Conservation (phyloP, 1,140 invertebrate species). For the Theocolax elegans region DNA sequence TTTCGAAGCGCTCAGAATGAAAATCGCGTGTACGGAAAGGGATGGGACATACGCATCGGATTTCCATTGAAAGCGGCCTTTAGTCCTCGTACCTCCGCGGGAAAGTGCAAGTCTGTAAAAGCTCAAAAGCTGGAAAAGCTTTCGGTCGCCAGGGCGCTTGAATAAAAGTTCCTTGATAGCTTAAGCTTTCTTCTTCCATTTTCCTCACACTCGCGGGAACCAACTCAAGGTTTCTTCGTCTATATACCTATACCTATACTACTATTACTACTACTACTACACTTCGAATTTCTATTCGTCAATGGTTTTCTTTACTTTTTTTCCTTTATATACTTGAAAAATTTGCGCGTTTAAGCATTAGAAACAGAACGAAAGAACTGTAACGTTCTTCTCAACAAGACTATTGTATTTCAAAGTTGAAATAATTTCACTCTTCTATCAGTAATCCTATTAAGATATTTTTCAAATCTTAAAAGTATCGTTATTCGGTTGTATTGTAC, state of each 20-base stretch:
- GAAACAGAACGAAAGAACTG: too few relatives aligned
- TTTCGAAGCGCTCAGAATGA: slow-evolving; percentile 3
- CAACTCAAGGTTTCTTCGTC: background rate
- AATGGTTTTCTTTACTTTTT: slow-evolving; percentile 22
- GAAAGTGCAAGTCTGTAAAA: slow-evolving; percentile 51
- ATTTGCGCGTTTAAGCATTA: too few relatives aligned
- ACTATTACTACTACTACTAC: slow-evolving; percentile 7
- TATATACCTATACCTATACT: slow-evolving; percentile 3
- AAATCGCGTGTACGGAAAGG: slow-evolving; percentile 22
- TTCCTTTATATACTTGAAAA: background rate
- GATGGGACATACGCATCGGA: slow-evolving; percentile 43
- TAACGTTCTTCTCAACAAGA: too few relatives aligned
- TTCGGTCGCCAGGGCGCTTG: slow-evolving; percentile 45
- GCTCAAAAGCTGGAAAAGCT: slow-evolving; percentile 57
- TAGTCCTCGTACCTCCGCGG: slow-evolving; percentile 15
- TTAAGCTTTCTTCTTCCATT: slow-evolving; percentile 44
- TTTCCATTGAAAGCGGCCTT: slow-evolving; percentile 47
- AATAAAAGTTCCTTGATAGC: slow-evolving; percentile 57
- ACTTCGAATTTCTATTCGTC: slow-evolving; percentile 28
- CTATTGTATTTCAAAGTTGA: too few relatives aligned
- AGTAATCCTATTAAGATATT: too few relatives aligned
- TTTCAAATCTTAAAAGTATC: too few relatives aligned
- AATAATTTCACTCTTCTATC: too few relatives aligned
- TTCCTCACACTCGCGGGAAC: slow-evolving; percentile 28
- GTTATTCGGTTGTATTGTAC: too few relatives aligned